A percentile compares a stretch with the other conserved stretches of the same genome.
Evolutionary conservation across 2,888 invertebrate genomes (phyloP).

Genomic region (Heteropelma amictum): DNA sequence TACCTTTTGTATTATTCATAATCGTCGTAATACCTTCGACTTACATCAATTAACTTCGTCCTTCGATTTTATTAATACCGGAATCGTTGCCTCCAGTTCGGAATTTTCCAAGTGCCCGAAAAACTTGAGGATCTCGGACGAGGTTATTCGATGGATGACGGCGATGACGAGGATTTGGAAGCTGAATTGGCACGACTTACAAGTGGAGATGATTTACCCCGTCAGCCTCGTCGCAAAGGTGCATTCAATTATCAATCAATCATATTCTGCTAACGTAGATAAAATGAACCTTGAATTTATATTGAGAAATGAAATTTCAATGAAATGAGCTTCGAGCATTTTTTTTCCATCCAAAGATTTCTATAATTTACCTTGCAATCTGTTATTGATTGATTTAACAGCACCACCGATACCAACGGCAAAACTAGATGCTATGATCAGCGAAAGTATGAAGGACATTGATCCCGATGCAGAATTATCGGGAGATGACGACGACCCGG

Average conservation of each 20-base stretch:
- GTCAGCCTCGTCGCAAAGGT: slow-evolving; percentile 72
- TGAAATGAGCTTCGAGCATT: too few relatives aligned
- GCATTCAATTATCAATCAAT: neutral
- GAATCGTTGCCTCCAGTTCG: slow-evolving; percentile 81
- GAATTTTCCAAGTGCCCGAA: slow-evolving; percentile 86
- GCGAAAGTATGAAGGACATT: slow-evolving; percentile 88
- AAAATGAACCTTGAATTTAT: neutral
- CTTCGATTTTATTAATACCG: neutral
- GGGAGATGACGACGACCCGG: slow-evolving; percentile 90
- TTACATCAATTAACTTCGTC: neutral
- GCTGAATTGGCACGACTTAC: slow-evolving; percentile 89
- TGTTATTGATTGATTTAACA: slow-evolving; percentile 48
- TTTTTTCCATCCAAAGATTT: neutral
- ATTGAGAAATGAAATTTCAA: neutral
- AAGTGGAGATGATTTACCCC: slow-evolving; percentile 75
- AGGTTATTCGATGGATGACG: slow-evolving; percentile 74
- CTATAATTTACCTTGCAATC: neutral
- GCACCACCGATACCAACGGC: slow-evolving; percentile 77
- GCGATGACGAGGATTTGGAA: slow-evolving; percentile 89
- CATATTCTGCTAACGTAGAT: neutral
- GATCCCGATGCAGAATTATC: slow-evolving; percentile 88
- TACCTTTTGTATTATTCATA: too few relatives aligned
- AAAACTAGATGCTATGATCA: slow-evolving; percentile 87
- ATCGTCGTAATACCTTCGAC: too few relatives aligned
- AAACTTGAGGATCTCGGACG: slow-evolving; percentile 81